Percentiles rank a stretch among this genome's conserved stretches.
phyloP scores from a whole-genome alignment of 2,113 vertebrate genomes.

The Gulo gulo region DNA sequence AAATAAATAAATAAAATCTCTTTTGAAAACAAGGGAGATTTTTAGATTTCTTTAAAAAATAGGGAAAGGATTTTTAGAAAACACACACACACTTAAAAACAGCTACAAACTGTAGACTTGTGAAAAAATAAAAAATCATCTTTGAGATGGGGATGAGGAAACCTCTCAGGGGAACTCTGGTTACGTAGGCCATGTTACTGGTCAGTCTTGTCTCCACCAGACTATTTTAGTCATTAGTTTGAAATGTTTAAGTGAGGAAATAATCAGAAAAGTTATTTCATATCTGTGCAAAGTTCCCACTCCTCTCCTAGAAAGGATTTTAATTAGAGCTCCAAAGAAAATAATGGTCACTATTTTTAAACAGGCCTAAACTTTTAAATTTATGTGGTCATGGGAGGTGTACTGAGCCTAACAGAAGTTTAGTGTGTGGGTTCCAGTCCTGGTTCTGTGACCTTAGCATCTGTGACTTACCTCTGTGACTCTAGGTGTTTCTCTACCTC shows the following conservation, averaged over 20 bases:
- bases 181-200: not conserved
- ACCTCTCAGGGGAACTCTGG: not conserved
- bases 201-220: not conserved
- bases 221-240: not conserved
- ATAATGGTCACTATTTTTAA: not conserved
- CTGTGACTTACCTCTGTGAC: not conserved
- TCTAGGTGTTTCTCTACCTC: not conserved
- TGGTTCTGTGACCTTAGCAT: not conserved
- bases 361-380: not conserved
- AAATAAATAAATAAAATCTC: not conserved
- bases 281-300: not conserved
- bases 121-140: not conserved
- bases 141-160: not conserved
- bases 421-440: no score
- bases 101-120: not conserved
- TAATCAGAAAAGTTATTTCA: not conserved
- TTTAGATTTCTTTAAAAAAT: no score
- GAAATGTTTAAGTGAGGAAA: conserved; percentile 21
- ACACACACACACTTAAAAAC: not conserved
- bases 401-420: accelerated
- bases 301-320: not conserved
- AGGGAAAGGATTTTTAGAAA: not conserved
- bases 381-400: no score
- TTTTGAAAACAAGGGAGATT: not conserved
- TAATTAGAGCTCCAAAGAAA: not conserved